These are phyloP conservation scores for Cristatella mucedo DNA, from an alignment of 2,888 invertebrate genomes.

Conservation along the genomic window DNA sequence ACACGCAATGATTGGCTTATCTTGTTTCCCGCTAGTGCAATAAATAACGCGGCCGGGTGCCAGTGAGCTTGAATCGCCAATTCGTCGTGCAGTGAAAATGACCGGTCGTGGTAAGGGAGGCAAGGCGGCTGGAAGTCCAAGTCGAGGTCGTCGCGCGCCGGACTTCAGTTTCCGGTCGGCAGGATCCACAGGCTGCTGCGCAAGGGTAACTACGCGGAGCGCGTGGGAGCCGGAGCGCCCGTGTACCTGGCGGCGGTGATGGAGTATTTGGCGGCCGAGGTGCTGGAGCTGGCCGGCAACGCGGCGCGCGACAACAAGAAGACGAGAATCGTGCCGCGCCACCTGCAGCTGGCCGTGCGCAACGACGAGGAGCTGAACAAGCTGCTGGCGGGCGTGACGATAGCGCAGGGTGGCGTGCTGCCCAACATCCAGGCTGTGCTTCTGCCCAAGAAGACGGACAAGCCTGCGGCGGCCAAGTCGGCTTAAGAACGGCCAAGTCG, in stretches of 20 bases:
- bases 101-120: conserved; percentile 40
- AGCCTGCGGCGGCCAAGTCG: conserved; percentile 14
- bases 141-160: conserved; percentile 35
- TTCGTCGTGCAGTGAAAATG: conserved; percentile 19
- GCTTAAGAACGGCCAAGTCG: too few species aligned
- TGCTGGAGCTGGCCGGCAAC: conserved; percentile 39
- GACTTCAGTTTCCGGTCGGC: conserved; percentile 39
- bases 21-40: too few species aligned
- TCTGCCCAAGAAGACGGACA: conserved; percentile 52
- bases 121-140: conserved; percentile 36
- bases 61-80: background rate
- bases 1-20: too few species aligned
- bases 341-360: conserved; percentile 57
- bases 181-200: conserved; percentile 37
- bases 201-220: conserved; percentile 38
- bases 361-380: conserved; percentile 66
- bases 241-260: conserved; percentile 39
- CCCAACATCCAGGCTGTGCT: conserved; percentile 61
- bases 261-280: conserved; percentile 48
- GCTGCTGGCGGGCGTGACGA: conserved; percentile 57
- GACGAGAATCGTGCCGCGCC: conserved; percentile 54
- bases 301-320: conserved; percentile 46
- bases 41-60: too few species aligned
- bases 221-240: conserved; percentile 39
- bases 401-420: conserved; percentile 66